These are phyloP conservation scores for Ictalurus punctatus DNA, from an alignment of 2,113 vertebrate species.

Conservation along the genomic window DNA sequence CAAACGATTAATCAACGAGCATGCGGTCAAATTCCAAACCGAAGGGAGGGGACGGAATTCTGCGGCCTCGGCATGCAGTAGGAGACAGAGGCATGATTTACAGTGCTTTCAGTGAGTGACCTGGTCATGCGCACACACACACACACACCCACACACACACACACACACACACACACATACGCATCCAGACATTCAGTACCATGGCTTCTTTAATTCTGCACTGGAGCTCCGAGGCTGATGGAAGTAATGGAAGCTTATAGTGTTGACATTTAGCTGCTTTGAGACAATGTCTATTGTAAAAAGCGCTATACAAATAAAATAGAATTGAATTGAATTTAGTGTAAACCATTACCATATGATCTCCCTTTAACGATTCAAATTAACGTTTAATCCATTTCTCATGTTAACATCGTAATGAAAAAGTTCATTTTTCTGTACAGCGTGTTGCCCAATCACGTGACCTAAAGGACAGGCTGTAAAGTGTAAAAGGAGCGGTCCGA, in stretches of 20 bases:
- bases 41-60: neutral
- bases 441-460: neutral
- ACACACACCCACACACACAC: neutral
- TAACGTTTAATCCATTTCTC: neutral
- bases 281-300: too few species aligned
- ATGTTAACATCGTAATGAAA: neutral
- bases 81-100: slow-evolving; percentile 11
- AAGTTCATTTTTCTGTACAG: neutral
- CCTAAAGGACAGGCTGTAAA: neutral
- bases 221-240: neutral
- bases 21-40: neutral
- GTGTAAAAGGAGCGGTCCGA: neutral
- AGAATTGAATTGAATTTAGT: too few species aligned
- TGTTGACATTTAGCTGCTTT: neutral
- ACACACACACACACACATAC: neutral
- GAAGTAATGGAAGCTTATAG: neutral
- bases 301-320: too few species aligned
- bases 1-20: slow-evolving; percentile 14
- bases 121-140: neutral
- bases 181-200: neutral
- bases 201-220: neutral
- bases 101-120: neutral
- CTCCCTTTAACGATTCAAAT: neutral
- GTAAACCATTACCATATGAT: neutral
- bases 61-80: slow-evolving; percentile 8